phyloP scores from a whole-genome alignment of 2,797 vertebrate genomes.

The Choloepus didactylus region DNA sequence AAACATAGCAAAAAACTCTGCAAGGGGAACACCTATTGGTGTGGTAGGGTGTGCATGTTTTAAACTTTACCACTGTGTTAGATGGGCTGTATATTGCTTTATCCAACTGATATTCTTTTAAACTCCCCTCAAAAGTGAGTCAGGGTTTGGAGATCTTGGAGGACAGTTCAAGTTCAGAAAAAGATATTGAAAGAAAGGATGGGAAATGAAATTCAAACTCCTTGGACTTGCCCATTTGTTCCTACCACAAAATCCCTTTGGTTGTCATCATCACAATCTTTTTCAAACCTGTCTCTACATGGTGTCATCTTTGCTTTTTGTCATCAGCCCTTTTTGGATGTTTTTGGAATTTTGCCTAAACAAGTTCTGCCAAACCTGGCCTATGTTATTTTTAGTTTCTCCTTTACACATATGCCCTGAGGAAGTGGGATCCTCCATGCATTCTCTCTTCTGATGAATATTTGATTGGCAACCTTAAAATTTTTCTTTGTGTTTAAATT shows the following conservation, averaged over 20 bases:
- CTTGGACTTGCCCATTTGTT: not conserved
- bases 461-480: slow-evolving; percentile 82
- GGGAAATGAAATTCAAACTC: not conserved
- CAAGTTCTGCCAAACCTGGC: slow-evolving; percentile 66
- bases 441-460: slow-evolving; percentile 78
- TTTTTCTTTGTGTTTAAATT: slow-evolving; percentile 82
- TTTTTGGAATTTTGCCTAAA: slow-evolving; percentile 76
- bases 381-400: slow-evolving; percentile 79
- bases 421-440: slow-evolving; percentile 65
- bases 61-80: not conserved
- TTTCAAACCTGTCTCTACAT: not conserved
- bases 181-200: not conserved
- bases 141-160: not conserved
- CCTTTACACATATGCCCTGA: slow-evolving; percentile 66
- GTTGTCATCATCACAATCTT: not conserved
- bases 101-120: not conserved
- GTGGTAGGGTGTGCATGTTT: not conserved
- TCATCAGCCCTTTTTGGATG: slow-evolving; percentile 12
- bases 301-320: not conserved
- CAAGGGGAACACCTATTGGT: not conserved
- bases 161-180: slow-evolving; percentile 14
- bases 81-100: not conserved
- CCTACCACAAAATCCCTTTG: not conserved
- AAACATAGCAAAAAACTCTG: not conserved
- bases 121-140: not conserved